These are phyloP conservation scores for Thryonomys swinderianus DNA, from an alignment of 2,113 vertebrate genomes.

Conservation along the genomic window DNA sequence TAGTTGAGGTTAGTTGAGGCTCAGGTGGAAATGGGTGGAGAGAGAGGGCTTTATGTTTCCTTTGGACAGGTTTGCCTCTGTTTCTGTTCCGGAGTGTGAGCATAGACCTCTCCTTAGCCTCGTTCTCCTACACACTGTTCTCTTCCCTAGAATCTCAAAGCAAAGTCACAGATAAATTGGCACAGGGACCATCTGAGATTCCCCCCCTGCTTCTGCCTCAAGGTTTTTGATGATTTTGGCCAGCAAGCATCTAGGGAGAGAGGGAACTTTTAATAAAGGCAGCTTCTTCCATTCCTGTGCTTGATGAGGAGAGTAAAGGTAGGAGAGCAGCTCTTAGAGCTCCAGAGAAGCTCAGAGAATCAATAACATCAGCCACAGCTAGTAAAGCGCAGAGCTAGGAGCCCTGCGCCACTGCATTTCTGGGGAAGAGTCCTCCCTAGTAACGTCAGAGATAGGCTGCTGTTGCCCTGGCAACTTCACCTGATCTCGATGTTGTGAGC, in stretches of 20 bases:
- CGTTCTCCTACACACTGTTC: neutral
- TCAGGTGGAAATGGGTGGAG: neutral
- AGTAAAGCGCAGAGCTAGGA: neutral
- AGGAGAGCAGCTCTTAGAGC: neutral
- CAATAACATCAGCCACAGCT: neutral
- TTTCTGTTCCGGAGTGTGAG: neutral
- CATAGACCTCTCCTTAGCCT: neutral
- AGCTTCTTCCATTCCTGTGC: neutral
- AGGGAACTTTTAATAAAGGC: neutral
- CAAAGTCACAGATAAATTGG: neutral
- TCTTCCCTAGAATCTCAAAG: neutral
- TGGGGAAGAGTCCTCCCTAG: neutral
- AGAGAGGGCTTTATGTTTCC: neutral
- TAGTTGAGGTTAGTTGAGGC: neutral
- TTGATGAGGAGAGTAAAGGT: neutral
- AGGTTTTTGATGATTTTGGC: neutral
- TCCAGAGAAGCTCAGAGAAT: neutral
- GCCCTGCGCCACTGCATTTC: neutral
- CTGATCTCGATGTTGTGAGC: neutral
- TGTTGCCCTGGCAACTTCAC: slow-evolving; percentile 64
- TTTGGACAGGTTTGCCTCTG: neutral
- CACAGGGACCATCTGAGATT: neutral
- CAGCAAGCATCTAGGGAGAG: neutral
- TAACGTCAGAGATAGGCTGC: slow-evolving; percentile 37
- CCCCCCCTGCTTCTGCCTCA: no score